phyloP scores from a whole-genome alignment of 2,797 vertebrate species.

The Myotis pilosus region DNA sequence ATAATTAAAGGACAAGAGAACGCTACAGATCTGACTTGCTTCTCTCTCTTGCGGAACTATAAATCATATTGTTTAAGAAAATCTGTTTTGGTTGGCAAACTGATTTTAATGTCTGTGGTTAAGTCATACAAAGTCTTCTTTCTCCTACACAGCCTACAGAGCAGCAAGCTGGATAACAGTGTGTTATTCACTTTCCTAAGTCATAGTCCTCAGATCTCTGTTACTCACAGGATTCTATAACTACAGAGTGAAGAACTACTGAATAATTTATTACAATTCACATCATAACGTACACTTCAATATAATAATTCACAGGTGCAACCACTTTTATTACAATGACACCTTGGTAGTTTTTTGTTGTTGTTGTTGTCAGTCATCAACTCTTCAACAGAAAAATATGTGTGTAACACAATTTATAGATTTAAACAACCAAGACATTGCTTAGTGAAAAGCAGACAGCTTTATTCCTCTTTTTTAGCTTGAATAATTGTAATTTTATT shows the following conservation, averaged over 20 bases:
- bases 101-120: background rate
- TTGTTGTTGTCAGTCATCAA: constrained; percentile 68
- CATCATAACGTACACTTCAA: constrained; percentile 65
- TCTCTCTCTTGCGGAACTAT: background rate
- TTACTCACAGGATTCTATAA: constrained; percentile 67
- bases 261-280: constrained; percentile 79
- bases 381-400: background rate
- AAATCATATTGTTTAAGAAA: background rate
- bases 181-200: constrained; percentile 65
- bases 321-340: constrained; percentile 53
- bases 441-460: background rate
- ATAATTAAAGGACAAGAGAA: background rate
- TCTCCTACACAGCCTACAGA: constrained; percentile 31
- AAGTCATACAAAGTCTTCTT: constrained; percentile 63
- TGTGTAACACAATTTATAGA: background rate
- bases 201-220: constrained; percentile 67
- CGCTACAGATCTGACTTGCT: background rate
- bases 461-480: constrained; percentile 30
- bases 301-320: constrained; percentile 71
- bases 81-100: constrained; percentile 10
- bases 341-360: constrained; percentile 47
- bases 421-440: constrained; percentile 3
- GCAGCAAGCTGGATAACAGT: constrained; percentile 66
- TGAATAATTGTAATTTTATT: background rate
- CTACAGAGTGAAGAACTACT: constrained; percentile 65